Percentiles rank a stretch among this genome's conserved stretches.
Evolutionary conservation across 53 echinoderm and acorn worm species (phyloP).

Genomic region (Arbacia lixula): DNA sequence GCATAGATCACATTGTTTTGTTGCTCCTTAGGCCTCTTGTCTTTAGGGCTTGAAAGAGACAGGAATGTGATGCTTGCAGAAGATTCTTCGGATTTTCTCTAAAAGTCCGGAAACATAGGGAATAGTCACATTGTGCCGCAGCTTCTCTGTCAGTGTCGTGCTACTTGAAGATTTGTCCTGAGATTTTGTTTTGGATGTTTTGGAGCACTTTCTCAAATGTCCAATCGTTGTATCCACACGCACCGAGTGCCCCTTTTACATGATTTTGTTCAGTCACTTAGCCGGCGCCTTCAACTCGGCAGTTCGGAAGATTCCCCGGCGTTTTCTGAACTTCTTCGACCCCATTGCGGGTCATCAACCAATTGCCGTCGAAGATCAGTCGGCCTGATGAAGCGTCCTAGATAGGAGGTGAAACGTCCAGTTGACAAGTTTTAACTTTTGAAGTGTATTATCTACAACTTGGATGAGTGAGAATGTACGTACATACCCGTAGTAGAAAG

Average conservation of each 20-base stretch:
- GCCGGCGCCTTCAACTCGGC: not conserved
- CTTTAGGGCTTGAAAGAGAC: slow-evolving; percentile 4
- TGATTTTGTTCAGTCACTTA: not conserved
- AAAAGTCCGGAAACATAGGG: slow-evolving; percentile 9
- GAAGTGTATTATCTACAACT: too few species aligned
- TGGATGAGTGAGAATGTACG: too few species aligned
- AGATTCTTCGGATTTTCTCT: slow-evolving; percentile 4
- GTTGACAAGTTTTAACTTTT: too few species aligned
- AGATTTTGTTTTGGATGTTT: not conserved
- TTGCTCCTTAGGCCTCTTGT: too few species aligned
- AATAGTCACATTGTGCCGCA: not conserved
- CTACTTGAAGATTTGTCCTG: not conserved
- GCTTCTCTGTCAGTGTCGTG: not conserved
- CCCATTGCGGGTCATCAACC: not conserved
- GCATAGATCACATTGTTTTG: too few species aligned
- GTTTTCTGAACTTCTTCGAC: slow-evolving; percentile 1
- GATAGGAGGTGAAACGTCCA: not conserved
- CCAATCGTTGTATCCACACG: not conserved
- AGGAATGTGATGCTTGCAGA: too few species aligned
- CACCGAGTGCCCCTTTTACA: not conserved
- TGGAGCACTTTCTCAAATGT: slow-evolving; percentile 1
- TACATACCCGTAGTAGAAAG: too few species aligned
- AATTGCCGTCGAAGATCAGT: not conserved
- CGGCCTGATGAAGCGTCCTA: slow-evolving; percentile 6
- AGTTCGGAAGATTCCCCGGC: slow-evolving; percentile 13